Conservation (phyloP, 2,113 vertebrate genomes). For the Pygathrix nemaeus region DNA sequence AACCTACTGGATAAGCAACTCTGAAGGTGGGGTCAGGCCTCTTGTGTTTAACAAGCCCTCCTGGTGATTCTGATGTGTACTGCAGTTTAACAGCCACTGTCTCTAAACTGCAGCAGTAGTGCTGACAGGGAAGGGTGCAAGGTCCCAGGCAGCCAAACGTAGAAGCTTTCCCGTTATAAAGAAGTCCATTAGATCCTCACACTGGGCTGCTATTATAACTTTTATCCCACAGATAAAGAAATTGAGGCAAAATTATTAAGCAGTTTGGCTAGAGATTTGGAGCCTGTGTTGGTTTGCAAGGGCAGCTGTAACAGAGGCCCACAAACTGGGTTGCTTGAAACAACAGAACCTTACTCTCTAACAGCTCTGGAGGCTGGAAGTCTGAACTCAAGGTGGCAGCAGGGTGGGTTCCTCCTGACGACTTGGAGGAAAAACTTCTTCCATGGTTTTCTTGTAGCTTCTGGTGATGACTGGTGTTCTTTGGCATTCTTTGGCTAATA, state of each 20-base stretch:
- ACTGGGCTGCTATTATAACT: neutral
- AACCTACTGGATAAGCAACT: neutral
- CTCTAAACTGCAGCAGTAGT: neutral
- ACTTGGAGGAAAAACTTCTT: neutral
- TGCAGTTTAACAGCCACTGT: neutral
- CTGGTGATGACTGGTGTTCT: too few relatives aligned
- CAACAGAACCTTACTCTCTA: neutral
- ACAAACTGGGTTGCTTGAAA: neutral
- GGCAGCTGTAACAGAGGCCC: neutral
- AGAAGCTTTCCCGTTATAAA: neutral
- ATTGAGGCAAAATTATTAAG: neutral
- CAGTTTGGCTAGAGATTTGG: neutral
- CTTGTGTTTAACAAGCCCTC: neutral
- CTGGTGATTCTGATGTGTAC: neutral
- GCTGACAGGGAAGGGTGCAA: too few relatives aligned
- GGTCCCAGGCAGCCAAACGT: neutral
- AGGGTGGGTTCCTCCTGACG: neutral
- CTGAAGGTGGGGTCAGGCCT: rapidly evolving
- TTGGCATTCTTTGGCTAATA: neutral
- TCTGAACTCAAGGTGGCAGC: neutral
- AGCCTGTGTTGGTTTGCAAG: neutral
- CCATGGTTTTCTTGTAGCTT: neutral
- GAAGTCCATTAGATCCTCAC: neutral
- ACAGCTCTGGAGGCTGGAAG: neutral
- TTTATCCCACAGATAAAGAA: neutral